These are phyloP conservation scores for Hemiprocne comata DNA, from an alignment of 2,113 vertebrate genomes.

Conservation along the genomic window DNA sequence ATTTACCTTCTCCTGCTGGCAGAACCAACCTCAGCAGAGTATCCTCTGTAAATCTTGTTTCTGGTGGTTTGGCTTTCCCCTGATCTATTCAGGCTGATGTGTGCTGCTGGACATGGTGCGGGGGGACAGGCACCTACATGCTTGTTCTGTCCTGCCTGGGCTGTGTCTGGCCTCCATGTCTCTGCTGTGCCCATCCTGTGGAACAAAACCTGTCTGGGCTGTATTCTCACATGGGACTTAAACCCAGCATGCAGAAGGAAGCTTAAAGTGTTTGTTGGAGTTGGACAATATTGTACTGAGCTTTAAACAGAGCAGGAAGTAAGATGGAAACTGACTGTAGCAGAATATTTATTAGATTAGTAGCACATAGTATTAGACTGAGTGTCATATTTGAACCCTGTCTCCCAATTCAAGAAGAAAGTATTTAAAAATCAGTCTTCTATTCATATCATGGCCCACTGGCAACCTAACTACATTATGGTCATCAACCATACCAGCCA, in stretches of 20 bases:
- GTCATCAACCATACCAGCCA: neutral
- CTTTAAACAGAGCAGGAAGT: neutral
- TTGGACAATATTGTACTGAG: neutral
- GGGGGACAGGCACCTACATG: neutral
- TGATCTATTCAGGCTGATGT: neutral
- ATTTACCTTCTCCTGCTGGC: neutral
- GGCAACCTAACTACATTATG: neutral
- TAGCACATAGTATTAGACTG: neutral
- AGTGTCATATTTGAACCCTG: neutral
- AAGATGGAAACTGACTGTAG: neutral
- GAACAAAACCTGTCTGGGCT: neutral
- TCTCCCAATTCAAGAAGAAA: neutral
- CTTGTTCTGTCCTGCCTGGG: neutral
- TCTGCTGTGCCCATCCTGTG: neutral
- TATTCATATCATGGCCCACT: neutral
- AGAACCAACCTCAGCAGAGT: neutral
- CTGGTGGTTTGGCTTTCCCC: neutral
- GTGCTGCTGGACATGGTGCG: neutral
- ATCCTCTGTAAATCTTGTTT: neutral
- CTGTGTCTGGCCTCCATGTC: neutral
- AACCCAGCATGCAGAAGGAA: neutral
- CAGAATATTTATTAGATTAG: neutral
- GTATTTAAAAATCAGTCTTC: neutral
- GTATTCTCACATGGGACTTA: neutral
- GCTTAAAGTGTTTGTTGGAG: neutral